phyloP scores from a whole-genome alignment of 2,797 vertebrate genomes.

The Myotis vivesi region DNA sequence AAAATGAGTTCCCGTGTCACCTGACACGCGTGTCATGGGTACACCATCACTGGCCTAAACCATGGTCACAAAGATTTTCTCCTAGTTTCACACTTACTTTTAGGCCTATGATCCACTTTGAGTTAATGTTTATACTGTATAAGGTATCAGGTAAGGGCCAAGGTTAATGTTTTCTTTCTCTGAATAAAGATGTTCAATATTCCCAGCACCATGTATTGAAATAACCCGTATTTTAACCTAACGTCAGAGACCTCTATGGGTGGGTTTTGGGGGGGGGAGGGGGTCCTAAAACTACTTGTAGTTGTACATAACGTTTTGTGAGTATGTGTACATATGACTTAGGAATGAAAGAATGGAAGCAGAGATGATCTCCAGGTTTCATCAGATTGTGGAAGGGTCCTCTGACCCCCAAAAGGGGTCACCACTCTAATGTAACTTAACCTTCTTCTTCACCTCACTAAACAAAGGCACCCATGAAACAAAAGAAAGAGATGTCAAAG shows the following conservation, averaged over 20 bases:
- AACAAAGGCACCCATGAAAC: not conserved
- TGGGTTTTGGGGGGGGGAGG: not conserved
- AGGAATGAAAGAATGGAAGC: not conserved
- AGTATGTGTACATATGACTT: not conserved
- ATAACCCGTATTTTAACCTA: not conserved
- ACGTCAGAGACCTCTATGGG: not conserved
- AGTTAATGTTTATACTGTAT: slow-evolving; percentile 6
- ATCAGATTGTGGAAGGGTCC: not conserved
- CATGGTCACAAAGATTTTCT: not conserved
- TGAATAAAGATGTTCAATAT: not conserved
- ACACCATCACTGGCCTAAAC: not conserved
- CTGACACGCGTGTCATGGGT: too few species aligned
- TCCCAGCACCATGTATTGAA: not conserved
- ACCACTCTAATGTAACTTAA: not conserved
- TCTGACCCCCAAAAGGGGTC: not conserved
- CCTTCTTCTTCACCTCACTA: not conserved
- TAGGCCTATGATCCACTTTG: not conserved
- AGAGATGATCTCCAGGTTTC: not conserved
- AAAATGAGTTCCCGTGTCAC: too few species aligned
- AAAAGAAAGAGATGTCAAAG: not conserved
- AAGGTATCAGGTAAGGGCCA: not conserved
- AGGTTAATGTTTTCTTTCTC: not conserved
- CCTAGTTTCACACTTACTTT: not conserved
- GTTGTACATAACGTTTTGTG: not conserved
- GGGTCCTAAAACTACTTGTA: not conserved